Evolutionary conservation across 2,797 vertebrate genomes (phyloP).

Genomic region (Labeo calbasu): DNA sequence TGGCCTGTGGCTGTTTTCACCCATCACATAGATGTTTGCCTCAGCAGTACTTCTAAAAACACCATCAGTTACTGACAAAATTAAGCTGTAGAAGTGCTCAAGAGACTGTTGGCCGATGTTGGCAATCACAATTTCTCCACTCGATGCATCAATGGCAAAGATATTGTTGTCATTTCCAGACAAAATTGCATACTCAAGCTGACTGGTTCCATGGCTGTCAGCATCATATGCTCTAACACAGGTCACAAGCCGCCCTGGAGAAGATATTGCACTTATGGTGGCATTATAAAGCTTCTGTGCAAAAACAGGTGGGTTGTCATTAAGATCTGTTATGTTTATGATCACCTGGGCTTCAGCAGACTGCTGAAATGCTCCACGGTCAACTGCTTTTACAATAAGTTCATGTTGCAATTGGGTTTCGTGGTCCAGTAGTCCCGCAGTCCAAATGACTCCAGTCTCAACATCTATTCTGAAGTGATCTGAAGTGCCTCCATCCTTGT

Average conservation of each 20-base stretch:
- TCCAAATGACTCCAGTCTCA: constrained; percentile 78
- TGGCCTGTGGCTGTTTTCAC: constrained; percentile 82
- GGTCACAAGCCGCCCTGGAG: constrained; percentile 82
- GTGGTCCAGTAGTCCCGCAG: constrained; percentile 77
- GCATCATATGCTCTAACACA: constrained; percentile 82
- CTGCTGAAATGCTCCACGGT: constrained; percentile 79
- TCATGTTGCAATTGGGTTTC: constrained; percentile 75
- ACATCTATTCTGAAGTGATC: constrained; percentile 81
- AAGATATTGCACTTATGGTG: constrained; percentile 78
- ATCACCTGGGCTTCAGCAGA: constrained; percentile 74
- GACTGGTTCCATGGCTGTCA: constrained; percentile 75
- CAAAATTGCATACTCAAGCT: constrained; percentile 81
- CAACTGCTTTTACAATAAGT: constrained; percentile 78
- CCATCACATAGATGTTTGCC: constrained; percentile 75
- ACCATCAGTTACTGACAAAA: constrained; percentile 83
- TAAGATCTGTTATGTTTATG: constrained; percentile 80
- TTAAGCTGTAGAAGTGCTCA: constrained; percentile 75
- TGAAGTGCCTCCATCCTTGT: constrained; percentile 70
- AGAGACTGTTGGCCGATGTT: constrained; percentile 72
- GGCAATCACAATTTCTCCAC: constrained; percentile 80
- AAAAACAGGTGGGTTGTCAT: constrained; percentile 84
- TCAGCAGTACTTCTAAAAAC: constrained; percentile 83
- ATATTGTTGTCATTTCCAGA: constrained; percentile 82
- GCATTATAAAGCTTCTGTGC: constrained; percentile 80
- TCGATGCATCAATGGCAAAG: constrained; percentile 78